Evolutionary conservation across 2,888 invertebrate species (phyloP), one percentile per base, ranked within the genome.

Genomic region (Lycocerus yunnanus): DNA sequence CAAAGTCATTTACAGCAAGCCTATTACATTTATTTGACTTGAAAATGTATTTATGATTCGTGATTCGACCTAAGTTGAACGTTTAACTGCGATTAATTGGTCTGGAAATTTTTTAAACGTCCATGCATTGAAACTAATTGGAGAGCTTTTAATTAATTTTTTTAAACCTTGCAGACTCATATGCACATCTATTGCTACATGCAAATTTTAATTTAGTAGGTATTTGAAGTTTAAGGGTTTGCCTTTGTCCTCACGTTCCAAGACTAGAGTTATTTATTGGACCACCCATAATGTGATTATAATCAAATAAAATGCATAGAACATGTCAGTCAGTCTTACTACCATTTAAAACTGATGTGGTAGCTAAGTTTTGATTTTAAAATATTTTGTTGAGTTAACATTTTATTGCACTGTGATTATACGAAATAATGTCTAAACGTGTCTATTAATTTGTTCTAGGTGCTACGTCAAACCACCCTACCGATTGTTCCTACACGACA

Each of bases 401-500:
- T n/a, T n/a, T n/a, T 43, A 13, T 13, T 8, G 0, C 4, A n/a
- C n/a, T 43, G 43, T 43, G n/a, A 8, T n/a, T 43, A 43, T 43
- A n/a, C n/a, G 1, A 43, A 43, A n/a, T 43, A 43, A 43, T 8
- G n/a, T 43, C 43, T 43, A 43, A 43, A 43, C n/a, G 43, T 43
- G 43, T 43, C 43, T 43, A n/a, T 71, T 43, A 70, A 67, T 72
- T 68, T 74, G 71, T 80, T 82, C 70, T 85, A 94, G 92, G 93
- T 94, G n/a, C 88, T 94, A 14, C 90, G 95, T 9, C 95, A 95
- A 88, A 94, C 94, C 1, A 95, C 95, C 1, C 87, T 95, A 21
- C 95, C 95, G 2, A 94, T 94, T 68, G 94, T 95, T 5, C 94
- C 95, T 6, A 94, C 93, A 63, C 90, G 95, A 20, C 94, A 95